phyloP scores from a whole-genome alignment of 2,797 vertebrate genomes.

The Florisuga fusca region DNA sequence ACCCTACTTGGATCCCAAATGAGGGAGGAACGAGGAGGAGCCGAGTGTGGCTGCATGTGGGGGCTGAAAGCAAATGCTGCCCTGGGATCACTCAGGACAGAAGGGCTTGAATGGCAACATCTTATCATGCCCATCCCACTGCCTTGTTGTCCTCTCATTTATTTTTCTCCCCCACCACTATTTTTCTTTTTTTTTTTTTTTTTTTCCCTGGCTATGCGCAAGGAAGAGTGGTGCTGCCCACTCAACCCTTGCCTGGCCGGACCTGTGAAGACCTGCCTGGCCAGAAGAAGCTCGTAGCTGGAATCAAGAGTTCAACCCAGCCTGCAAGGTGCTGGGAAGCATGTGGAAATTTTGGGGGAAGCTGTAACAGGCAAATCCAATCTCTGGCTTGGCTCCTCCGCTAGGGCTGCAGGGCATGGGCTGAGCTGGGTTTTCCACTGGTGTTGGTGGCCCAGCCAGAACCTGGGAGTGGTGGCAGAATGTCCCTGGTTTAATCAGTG shows the following conservation, averaged over 20 bases:
- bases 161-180: background rate
- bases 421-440: background rate
- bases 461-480: background rate
- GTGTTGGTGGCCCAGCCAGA: background rate
- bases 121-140: background rate
- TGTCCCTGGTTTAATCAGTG: background rate
- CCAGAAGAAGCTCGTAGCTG: background rate
- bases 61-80: background rate
- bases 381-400: background rate
- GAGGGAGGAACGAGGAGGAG: background rate
- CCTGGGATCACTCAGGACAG: background rate
- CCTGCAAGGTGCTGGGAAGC: background rate
- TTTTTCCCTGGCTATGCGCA: background rate
- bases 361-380: accelerated
- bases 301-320: background rate
- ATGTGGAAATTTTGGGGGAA: background rate
- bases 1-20: background rate
- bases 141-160: background rate
- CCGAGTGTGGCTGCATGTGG: constrained; percentile 3
- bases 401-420: background rate
- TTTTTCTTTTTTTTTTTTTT: background rate
- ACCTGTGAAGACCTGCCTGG: background rate
- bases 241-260: background rate
- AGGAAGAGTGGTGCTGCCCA: background rate
- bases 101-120: constrained; percentile 1